A percentile compares a stretch with the other conserved stretches of the same genome.
These are phyloP conservation scores for Mesocricetus auratus DNA, from an alignment of 2,113 vertebrate genomes.

Conservation along the genomic window DNA sequence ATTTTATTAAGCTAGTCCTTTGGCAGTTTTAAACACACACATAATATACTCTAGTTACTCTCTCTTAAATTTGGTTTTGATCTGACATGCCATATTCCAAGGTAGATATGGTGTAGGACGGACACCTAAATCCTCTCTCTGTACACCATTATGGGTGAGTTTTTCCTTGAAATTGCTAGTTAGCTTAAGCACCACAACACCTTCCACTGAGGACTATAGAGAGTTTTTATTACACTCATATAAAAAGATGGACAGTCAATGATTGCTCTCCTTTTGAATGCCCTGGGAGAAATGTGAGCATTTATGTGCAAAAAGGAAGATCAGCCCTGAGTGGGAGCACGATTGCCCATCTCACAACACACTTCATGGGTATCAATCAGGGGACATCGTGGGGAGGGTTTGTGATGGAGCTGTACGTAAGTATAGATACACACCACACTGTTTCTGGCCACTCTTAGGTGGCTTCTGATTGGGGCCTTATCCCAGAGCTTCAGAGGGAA, in stretches of 20 bases:
- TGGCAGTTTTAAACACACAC: no score
- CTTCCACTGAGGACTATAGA: neutral
- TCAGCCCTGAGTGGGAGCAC: neutral
- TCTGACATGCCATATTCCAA: neutral
- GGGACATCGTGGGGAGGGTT: no score
- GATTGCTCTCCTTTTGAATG: neutral
- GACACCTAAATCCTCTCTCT: neutral
- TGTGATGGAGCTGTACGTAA: neutral
- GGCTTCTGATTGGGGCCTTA: neutral
- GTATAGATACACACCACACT: neutral
- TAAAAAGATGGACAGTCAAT: neutral
- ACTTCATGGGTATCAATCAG: neutral
- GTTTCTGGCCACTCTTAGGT: neutral
- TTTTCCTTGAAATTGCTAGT: conserved; percentile 11
- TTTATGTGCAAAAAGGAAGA: neutral
- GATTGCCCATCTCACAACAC: no score
- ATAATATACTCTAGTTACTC: neutral
- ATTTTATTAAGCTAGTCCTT: neutral
- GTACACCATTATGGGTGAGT: neutral
- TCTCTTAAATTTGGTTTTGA: neutral
- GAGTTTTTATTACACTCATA: conserved; percentile 5
- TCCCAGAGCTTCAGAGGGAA: neutral
- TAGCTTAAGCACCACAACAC: neutral
- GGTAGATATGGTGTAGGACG: no score
- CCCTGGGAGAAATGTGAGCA: neutral